These are phyloP conservation scores for Adineta ricciae DNA, from an alignment of 2,888 invertebrate species.

Conservation along the genomic window DNA sequence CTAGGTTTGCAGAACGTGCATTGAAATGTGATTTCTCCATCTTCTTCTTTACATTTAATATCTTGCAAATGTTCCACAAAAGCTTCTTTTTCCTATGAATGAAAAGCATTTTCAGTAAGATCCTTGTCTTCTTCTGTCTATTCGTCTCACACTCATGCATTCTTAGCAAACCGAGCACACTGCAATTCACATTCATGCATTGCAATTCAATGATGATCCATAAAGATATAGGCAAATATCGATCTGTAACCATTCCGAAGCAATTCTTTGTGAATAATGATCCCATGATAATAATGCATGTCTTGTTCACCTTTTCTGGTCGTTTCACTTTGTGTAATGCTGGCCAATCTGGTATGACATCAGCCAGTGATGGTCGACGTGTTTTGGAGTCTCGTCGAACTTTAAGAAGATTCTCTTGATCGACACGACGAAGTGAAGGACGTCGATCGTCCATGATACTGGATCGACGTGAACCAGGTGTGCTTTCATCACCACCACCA, in stretches of 20 bases:
- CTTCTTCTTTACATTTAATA: slow-evolving; percentile 88
- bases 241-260: not conserved
- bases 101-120: not conserved
- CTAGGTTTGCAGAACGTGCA: slow-evolving; percentile 93
- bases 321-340: slow-evolving; percentile 27
- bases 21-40: slow-evolving; percentile 83
- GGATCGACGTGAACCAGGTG: slow-evolving; percentile 21
- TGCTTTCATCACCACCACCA: not conserved
- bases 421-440: slow-evolving; percentile 31
- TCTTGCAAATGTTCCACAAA: slow-evolving; percentile 89
- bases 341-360: slow-evolving; percentile 34
- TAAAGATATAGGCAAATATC: slow-evolving; percentile 38
- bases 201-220: not conserved
- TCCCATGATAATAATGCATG: not conserved
- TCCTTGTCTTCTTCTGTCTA: not conserved
- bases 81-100: slow-evolving; percentile 41
- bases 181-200: not conserved
- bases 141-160: not conserved
- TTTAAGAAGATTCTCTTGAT: slow-evolving; percentile 31
- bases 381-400: slow-evolving; percentile 32
- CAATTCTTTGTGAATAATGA: not conserved
- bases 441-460: slow-evolving; percentile 30
- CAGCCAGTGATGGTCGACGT: slow-evolving; percentile 32
- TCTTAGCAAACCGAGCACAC: not conserved
- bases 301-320: slow-evolving; percentile 27